Evolutionary conservation across 2,113 vertebrate genomes (phyloP).

Genomic region (Phyllostomus discolor): DNA sequence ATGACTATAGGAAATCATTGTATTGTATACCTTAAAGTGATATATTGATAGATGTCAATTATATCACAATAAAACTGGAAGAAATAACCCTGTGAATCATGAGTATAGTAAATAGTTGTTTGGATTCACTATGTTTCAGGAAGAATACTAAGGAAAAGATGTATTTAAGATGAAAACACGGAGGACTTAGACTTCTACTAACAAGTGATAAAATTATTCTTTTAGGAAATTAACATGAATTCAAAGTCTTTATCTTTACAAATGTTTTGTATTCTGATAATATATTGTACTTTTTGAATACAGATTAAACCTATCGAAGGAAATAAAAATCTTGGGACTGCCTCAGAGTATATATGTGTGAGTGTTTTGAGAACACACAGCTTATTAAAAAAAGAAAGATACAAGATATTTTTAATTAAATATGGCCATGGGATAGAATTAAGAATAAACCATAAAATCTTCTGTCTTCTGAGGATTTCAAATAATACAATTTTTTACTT

Average conservation of each 20-base stretch:
- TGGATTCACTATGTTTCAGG: background rate
- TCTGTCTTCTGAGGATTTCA: conserved; percentile 13
- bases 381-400: conserved; percentile 23
- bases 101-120: background rate
- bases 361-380: background rate
- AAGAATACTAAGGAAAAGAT: background rate
- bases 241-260: background rate
- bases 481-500: conserved; percentile 30
- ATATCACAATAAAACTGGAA: background rate
- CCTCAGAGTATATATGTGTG: background rate
- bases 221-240: background rate
- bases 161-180: background rate
- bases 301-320: background rate
- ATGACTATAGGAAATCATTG: background rate
- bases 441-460: background rate
- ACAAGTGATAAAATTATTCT: background rate
- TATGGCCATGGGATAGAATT: background rate
- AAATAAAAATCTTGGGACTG: background rate
- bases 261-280: background rate
- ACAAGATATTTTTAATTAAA: conserved; percentile 9
- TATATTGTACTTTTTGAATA: background rate
- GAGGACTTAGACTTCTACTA: background rate
- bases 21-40: background rate
- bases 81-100: background rate
- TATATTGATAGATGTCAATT: background rate